Evolutionary conservation across 2,797 vertebrate genomes (phyloP).

Genomic region (Galagoides demidoff): DNA sequence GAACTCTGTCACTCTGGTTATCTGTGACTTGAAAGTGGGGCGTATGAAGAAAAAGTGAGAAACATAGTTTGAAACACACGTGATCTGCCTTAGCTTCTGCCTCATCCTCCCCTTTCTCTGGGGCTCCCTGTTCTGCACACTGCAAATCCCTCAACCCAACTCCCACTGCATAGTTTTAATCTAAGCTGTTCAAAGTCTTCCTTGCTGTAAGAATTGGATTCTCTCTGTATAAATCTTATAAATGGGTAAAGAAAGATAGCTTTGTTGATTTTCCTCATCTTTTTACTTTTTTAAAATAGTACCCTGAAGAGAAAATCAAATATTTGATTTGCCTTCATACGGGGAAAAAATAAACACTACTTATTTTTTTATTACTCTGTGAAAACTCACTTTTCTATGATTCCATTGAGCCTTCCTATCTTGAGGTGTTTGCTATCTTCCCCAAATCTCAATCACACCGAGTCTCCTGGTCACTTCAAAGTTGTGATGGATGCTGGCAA

Average conservation of each 20-base stretch:
- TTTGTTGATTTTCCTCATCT: slow-evolving; percentile 6
- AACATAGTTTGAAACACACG: neutral
- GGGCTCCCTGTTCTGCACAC: neutral
- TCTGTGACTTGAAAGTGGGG: neutral
- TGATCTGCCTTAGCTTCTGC: neutral
- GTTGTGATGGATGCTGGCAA: neutral
- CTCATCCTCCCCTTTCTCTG: neutral
- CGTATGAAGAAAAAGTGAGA: neutral
- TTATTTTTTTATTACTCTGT: neutral
- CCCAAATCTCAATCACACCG: neutral
- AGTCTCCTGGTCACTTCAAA: neutral
- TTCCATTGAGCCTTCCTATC: neutral
- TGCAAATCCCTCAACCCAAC: neutral
- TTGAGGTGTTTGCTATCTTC: neutral
- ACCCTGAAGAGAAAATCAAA: slow-evolving; percentile 41
- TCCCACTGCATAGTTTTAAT: neutral
- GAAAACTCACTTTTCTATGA: slow-evolving; percentile 22
- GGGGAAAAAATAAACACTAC: neutral
- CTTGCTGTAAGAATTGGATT: neutral
- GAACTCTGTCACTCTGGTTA: neutral
- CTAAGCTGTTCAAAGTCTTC: neutral
- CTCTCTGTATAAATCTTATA: slow-evolving; percentile 11
- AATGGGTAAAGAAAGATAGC: neutral
- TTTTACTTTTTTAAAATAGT: slow-evolving; percentile 37
- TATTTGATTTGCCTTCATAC: slow-evolving; percentile 34